Evolutionary conservation across 1,140 invertebrate species (phyloP).

Genomic region (Heliconius nattereri): DNA sequence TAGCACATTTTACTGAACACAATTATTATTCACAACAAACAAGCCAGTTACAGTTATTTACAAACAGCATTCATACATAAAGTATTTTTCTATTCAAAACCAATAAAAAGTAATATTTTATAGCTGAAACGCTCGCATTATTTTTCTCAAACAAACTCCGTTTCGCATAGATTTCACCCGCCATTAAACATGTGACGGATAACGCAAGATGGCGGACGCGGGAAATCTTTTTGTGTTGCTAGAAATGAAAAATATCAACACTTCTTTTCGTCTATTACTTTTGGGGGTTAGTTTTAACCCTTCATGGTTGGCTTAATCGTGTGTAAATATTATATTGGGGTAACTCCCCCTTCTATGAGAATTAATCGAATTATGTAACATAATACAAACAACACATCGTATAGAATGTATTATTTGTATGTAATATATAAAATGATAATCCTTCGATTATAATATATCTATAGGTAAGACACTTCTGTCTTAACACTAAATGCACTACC

Average conservation of each 20-base stretch:
- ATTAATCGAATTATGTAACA: slow-evolving; percentile 21
- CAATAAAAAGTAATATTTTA: slow-evolving; percentile 36
- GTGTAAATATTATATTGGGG: slow-evolving; percentile 47
- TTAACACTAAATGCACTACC: too few species aligned
- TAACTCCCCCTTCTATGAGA: slow-evolving; percentile 23
- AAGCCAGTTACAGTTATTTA: neutral
- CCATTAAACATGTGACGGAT: slow-evolving; percentile 75
- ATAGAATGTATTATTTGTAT: neutral
- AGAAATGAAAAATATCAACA: slow-evolving; percentile 61
- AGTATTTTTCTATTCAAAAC: slow-evolving; percentile 25
- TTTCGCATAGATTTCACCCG: slow-evolving; percentile 69
- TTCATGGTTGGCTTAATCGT: slow-evolving; percentile 53
- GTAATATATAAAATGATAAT: neutral
- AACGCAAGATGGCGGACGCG: slow-evolving; percentile 72
- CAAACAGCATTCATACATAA: neutral
- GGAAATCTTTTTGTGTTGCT: slow-evolving; percentile 65
- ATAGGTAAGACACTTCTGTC: too few species aligned
- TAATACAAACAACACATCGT: neutral
- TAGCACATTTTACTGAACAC: neutral
- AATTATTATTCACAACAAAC: slow-evolving; percentile 13
- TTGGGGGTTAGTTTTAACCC: slow-evolving; percentile 62
- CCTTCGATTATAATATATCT: too few species aligned
- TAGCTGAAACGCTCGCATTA: slow-evolving; percentile 25
- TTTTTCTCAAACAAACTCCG: slow-evolving; percentile 52
- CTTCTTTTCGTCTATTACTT: slow-evolving; percentile 69